Conservation (phyloP, 2,113 vertebrate genomes). For the Dipodomys ordii region DNA sequence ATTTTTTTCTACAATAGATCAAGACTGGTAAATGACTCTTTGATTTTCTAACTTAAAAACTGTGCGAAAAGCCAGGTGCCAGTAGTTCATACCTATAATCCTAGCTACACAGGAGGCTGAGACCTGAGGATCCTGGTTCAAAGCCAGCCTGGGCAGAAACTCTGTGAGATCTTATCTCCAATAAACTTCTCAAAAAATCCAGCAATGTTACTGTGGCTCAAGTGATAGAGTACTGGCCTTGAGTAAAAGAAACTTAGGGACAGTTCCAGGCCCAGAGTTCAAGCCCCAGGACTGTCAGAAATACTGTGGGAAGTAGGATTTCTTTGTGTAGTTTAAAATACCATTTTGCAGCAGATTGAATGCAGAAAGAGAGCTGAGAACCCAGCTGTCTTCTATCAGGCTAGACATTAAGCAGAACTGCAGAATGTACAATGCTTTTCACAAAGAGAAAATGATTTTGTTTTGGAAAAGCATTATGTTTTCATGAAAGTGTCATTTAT, state of each 20-base stretch:
- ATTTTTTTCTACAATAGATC: conserved; percentile 33
- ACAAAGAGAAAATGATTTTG: conserved; percentile 34
- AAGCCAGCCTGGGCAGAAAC: no score
- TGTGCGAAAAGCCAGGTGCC: neutral
- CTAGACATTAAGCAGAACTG: neutral
- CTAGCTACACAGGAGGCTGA: no score
- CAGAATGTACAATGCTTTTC: neutral
- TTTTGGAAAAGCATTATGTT: conserved; percentile 48
- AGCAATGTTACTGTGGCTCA: no score
- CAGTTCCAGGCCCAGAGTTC: no score
- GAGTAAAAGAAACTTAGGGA: no score
- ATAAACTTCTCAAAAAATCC: no score
- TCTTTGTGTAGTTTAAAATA: neutral
- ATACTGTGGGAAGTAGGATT: neutral
- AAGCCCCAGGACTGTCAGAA: no score
- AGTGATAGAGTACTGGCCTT: no score
- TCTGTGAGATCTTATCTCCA: no score
- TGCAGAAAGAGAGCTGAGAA: neutral
- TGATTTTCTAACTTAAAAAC: conserved; percentile 30
- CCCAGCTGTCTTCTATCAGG: conserved; percentile 18
- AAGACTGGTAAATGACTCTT: neutral
- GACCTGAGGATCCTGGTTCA: no score
- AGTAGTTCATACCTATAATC: no score
- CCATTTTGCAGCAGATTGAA: conserved; percentile 33
- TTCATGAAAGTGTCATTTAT: conserved; percentile 33